Percentiles rank a stretch among this genome's conserved stretches.
Conservation (phyloP, 1,140 invertebrate genomes). For the Brachionus sp. region DNA sequence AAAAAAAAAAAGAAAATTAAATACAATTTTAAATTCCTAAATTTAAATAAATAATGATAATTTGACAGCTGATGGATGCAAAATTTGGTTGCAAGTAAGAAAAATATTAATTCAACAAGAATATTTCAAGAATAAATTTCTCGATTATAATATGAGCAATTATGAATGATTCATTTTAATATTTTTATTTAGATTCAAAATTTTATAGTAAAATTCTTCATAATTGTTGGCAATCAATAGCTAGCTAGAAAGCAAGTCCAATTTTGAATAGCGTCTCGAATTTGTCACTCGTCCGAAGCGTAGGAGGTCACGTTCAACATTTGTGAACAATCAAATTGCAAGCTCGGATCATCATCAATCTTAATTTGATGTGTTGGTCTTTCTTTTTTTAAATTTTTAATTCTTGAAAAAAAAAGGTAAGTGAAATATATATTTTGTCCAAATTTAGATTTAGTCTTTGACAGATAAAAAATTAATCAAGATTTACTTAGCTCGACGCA, state of each 20-base stretch:
- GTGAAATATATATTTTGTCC: not conserved
- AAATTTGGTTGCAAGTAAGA: not conserved
- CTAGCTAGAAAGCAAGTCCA: not conserved
- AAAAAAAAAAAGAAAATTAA: not conserved
- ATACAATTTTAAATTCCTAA: not conserved
- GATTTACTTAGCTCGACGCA: not conserved
- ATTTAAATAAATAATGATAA: slow-evolving; percentile 1
- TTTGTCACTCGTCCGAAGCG: not conserved
- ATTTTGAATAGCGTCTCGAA: not conserved
- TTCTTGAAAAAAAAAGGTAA: not conserved
- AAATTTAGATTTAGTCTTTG: not conserved
- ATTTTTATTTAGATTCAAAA: not conserved
- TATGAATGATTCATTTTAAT: slow-evolving; percentile 11
- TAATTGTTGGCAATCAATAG: not conserved
- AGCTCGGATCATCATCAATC: not conserved
- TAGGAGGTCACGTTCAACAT: not conserved
- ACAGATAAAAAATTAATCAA: not conserved
- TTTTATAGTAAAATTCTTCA: not conserved
- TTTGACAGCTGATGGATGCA: not conserved
- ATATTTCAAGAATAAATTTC: not conserved
- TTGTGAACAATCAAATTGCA: not conserved
- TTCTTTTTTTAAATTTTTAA: not conserved
- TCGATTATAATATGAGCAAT: not conserved
- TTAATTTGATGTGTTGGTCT: not conserved
- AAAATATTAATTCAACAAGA: not conserved